Evolutionary conservation across 2,888 invertebrate genomes (phyloP), one percentile per base, ranked within the genome.

Genomic region (Coenonympha glycerion): DNA sequence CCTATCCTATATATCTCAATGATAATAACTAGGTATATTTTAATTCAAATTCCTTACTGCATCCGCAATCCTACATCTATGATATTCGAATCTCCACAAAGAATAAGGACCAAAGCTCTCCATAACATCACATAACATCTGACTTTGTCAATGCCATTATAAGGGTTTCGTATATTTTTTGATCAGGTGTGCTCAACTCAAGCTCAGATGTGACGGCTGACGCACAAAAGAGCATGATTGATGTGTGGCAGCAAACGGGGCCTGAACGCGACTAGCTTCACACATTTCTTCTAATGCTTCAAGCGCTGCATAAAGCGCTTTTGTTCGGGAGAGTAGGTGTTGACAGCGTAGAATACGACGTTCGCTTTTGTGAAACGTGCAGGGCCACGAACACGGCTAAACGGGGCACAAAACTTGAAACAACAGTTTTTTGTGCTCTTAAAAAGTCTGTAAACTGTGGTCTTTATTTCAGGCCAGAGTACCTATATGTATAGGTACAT

Each of bases 221-320:
- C 44, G 36, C 50, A 52, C 59, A 65, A 64, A 63, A 59, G 64
- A 51, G 50, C 55, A 66, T 64, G 65, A 66, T 66, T 64, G 61
- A 66, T 66, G 67, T 51, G 51, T 54, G 56, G 55, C 56, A 57
- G 55, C 40, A 59, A 31, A 11, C 18, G 28, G 4, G 28, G 41
- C 28, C 54, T 57, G 56, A 61, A 65, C 58, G 55, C 53, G 42
- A 19, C 30, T 42, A 30, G 16, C 13, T 44, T 57, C 56, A 56
- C 51, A 54, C 55, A 53, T 49, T 46, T 41, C 49, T 44, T 42
- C 42, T 30, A 50, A 53, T 24, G 50, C 47, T 45, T 39, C 11
- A 37, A 49, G 53, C 30, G 44, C 49, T 36, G 45, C 54, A 56
- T 52, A 47, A 42, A 52, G 42, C 49, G 39, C 42, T 57, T 52